phyloP scores from a whole-genome alignment of 2,888 invertebrate genomes.

The Trissoscelio sp. region DNA sequence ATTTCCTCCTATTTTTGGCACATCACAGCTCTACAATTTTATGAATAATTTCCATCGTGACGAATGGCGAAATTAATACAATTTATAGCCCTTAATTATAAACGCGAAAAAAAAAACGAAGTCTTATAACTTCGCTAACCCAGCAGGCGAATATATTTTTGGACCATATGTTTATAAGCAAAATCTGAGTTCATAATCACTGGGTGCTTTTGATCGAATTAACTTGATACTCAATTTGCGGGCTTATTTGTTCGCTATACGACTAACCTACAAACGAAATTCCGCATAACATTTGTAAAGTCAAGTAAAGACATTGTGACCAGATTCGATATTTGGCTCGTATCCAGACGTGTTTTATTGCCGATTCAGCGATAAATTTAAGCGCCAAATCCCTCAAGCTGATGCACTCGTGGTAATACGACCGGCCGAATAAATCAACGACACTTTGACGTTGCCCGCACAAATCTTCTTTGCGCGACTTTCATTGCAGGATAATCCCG shows the following conservation, averaged over 20 bases:
- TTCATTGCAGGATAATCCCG: constrained; percentile 50
- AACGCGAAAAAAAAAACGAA: background rate
- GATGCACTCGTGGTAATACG: constrained; percentile 62
- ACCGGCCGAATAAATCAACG: constrained; percentile 59
- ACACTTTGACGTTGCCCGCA: constrained; percentile 48
- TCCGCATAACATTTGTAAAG: constrained; percentile 44
- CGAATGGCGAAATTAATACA: constrained; percentile 39
- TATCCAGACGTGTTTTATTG: constrained; percentile 67
- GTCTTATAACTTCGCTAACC: background rate
- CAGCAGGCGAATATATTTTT: constrained; percentile 11
- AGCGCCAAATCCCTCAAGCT: constrained; percentile 66
- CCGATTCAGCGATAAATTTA: constrained; percentile 69
- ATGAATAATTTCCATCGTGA: constrained; percentile 46
- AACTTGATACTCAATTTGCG: constrained; percentile 7
- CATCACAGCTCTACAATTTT: constrained; percentile 21
- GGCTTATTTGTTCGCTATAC: constrained; percentile 19
- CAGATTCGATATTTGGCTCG: constrained; percentile 68
- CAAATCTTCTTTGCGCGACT: constrained; percentile 48
- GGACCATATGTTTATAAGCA: constrained; percentile 1
- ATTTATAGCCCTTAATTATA: constrained; percentile 43
- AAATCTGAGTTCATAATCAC: background rate
- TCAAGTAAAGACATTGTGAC: constrained; percentile 67
- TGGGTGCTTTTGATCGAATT: constrained; percentile 5
- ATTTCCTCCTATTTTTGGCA: constrained; percentile 12
- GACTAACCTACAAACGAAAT: constrained; percentile 61